These are phyloP conservation scores for Rousettus madagascariensis DNA, from an alignment of 2,797 vertebrate genomes.

Conservation along the genomic window DNA sequence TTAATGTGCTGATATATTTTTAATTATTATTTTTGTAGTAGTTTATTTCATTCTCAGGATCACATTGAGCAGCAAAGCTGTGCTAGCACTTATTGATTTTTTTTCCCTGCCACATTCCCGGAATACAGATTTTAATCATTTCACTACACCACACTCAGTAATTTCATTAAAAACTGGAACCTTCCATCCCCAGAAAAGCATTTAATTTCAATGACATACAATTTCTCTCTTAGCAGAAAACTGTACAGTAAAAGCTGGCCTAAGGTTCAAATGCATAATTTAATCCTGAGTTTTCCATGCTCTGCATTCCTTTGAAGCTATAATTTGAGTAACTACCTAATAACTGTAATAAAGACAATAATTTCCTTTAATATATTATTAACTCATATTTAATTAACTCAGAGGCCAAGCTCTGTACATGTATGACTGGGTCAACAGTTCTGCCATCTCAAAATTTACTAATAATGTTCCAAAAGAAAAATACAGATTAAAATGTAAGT, in stretches of 20 bases:
- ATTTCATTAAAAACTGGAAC: constrained; percentile 94
- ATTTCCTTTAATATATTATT: constrained; percentile 92
- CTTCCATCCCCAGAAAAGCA: constrained; percentile 94
- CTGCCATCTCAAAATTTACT: constrained; percentile 85
- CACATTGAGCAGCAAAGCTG: constrained; percentile 89
- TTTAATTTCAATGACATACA: constrained; percentile 98
- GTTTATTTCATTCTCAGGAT: constrained; percentile 87
- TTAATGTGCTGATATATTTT: constrained; percentile 92
- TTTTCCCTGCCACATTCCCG: constrained; percentile 89
- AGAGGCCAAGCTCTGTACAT: constrained; percentile 82
- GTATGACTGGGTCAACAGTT: constrained; percentile 87
- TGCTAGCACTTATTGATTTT: constrained; percentile 92
- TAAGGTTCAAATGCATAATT: constrained; percentile 95
- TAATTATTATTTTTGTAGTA: constrained; percentile 95
- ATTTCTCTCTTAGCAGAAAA: constrained; percentile 92
- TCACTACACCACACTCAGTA: constrained; percentile 89
- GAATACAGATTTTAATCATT: constrained; percentile 96
- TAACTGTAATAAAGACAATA: constrained; percentile 96
- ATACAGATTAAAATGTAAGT: constrained; percentile 66
- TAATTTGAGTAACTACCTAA: constrained; percentile 95
- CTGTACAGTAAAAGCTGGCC: constrained; percentile 92
- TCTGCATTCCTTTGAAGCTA: constrained; percentile 93
- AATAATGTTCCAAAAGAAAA: constrained; percentile 81
- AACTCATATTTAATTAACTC: constrained; percentile 90
- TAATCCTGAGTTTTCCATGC: constrained; percentile 92